Conservation (phyloP, 2,113 vertebrate genomes). For the Spermophilus dauricus region DNA sequence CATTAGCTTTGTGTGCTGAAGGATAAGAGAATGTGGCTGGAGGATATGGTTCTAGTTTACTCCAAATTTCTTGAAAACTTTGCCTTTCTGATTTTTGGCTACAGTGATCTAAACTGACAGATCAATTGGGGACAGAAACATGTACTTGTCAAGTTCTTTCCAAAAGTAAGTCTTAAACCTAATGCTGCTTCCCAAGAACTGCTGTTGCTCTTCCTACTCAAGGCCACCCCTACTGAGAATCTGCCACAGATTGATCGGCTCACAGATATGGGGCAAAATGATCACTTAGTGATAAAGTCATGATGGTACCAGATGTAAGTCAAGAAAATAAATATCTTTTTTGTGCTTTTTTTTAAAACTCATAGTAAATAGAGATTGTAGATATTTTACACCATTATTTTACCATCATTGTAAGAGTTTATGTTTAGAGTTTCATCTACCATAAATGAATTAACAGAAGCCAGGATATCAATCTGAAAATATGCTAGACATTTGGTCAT, state of each 20-base stretch:
- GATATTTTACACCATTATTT: neutral
- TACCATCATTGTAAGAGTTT: neutral
- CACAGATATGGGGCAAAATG: slow-evolving; percentile 32
- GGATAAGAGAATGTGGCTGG: slow-evolving; percentile 70
- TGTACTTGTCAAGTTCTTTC: neutral
- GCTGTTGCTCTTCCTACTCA: neutral
- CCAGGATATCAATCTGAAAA: neutral
- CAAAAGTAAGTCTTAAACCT: neutral
- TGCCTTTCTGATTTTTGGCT: slow-evolving; percentile 57
- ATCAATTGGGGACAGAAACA: slow-evolving; percentile 61
- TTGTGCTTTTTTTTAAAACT: slow-evolving; percentile 19
- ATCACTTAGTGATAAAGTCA: neutral
- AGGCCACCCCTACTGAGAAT: neutral
- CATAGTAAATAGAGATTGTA: neutral
- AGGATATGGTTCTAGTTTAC: slow-evolving; percentile 76
- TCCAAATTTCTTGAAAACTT: slow-evolving; percentile 77
- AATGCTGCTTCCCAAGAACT: neutral
- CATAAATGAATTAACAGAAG: neutral
- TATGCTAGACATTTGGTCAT: neutral
- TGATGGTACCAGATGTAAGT: neutral
- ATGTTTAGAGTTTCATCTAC: neutral
- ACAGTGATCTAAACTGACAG: slow-evolving; percentile 73
- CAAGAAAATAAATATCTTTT: neutral
- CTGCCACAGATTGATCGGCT: accelerated
- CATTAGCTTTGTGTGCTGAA: slow-evolving; percentile 52